Evolutionary conservation across 2,888 invertebrate genomes (phyloP).

Genomic region (Apamea monoglypha): DNA sequence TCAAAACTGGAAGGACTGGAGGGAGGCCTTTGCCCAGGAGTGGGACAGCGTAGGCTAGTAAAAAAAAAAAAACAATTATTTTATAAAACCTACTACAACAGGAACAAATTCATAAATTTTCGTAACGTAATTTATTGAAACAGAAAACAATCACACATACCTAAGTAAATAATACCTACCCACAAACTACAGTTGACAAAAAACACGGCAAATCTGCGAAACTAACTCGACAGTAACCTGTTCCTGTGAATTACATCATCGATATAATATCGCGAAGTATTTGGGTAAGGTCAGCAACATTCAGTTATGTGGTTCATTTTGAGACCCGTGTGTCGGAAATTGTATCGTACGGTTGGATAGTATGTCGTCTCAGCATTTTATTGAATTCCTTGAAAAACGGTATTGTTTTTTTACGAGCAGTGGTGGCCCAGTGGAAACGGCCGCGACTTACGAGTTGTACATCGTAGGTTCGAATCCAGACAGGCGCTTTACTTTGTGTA

Average conservation of each 20-base stretch:
- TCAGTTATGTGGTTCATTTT: conserved; percentile 22
- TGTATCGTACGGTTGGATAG: conserved; percentile 20
- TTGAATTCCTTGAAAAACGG: conserved; percentile 10
- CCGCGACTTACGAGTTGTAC: neutral
- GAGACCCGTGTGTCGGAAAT: conserved; percentile 1
- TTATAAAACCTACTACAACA: neutral
- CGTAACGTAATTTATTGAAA: neutral
- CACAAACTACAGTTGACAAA: conserved; percentile 13
- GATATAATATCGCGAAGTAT: conserved; percentile 54
- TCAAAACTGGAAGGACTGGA: too few relatives aligned
- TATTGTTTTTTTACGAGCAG: neutral
- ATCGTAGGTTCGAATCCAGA: neutral
- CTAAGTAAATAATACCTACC: conserved; percentile 1
- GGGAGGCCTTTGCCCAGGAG: too few relatives aligned
- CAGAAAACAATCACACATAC: neutral
- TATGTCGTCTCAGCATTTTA: conserved; percentile 13
- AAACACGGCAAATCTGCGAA: conserved; percentile 26
- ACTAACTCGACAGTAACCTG: conserved; percentile 45
- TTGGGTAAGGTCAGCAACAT: conserved; percentile 61
- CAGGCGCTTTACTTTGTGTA: too few relatives aligned
- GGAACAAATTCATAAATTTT: neutral
- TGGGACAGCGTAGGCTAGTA: too few relatives aligned
- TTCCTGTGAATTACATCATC: conserved; percentile 67
- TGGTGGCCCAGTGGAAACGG: neutral
- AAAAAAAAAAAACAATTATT: too few relatives aligned